These are phyloP conservation scores for Delia radicum DNA, from an alignment of 1,140 invertebrate species.

Conservation along the genomic window DNA sequence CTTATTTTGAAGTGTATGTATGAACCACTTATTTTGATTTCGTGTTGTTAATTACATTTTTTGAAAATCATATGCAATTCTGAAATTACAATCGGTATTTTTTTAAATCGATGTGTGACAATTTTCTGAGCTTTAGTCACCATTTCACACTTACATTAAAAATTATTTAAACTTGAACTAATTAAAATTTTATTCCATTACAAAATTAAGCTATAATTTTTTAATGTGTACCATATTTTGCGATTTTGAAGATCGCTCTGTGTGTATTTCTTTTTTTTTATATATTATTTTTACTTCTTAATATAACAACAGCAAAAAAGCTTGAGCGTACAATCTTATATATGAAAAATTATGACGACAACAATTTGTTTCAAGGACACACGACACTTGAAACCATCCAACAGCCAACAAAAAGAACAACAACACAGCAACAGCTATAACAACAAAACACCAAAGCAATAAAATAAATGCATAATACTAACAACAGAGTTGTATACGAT, in stretches of 20 bases:
- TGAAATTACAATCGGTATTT: too few relatives aligned
- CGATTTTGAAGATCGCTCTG: not conserved
- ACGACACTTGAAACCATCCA: constrained; percentile 24
- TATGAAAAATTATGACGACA: constrained; percentile 28
- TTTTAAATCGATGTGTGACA: too few relatives aligned
- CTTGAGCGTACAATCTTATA: not conserved
- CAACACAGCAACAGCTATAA: not conserved
- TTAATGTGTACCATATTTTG: not conserved
- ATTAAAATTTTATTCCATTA: too few relatives aligned
- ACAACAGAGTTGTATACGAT: too few relatives aligned
- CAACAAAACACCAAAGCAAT: not conserved
- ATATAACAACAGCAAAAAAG: not conserved
- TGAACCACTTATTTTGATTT: too few relatives aligned
- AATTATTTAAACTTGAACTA: not conserved
- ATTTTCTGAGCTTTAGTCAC: too few relatives aligned
- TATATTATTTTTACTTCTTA: not conserved
- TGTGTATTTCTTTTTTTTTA: too few relatives aligned
- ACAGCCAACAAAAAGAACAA: not conserved
- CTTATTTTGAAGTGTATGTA: too few relatives aligned
- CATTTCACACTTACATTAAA: too few relatives aligned
- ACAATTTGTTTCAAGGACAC: constrained; percentile 28
- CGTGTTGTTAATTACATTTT: too few relatives aligned
- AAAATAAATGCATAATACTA: not conserved
- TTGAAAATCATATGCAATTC: too few relatives aligned
- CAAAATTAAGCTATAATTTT: not conserved